Conservation (phyloP, 2,113 vertebrate genomes). For the Cyprinodon tularosa region DNA sequence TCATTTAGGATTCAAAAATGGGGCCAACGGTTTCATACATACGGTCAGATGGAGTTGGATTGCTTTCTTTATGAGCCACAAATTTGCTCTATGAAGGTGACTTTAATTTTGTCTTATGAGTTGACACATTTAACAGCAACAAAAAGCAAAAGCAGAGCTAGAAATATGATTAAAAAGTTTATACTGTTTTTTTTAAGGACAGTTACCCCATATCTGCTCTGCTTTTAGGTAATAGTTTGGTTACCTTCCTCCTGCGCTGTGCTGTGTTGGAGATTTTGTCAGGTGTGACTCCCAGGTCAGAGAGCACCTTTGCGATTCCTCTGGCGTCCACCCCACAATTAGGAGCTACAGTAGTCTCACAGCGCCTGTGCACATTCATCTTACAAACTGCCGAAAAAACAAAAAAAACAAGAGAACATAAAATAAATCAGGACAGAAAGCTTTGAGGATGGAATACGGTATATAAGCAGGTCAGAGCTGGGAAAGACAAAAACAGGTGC, state of each 20-base stretch:
- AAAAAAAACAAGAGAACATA: background rate
- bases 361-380: slow-evolving; percentile 98
- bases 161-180: background rate
- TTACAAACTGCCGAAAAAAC: slow-evolving; percentile 87
- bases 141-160: background rate
- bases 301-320: slow-evolving; percentile 95
- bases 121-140: background rate
- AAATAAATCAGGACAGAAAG: background rate
- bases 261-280: slow-evolving; percentile 97
- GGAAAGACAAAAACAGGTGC: background rate
- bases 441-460: background rate
- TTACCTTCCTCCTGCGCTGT: slow-evolving; percentile 95
- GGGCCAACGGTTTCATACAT: background rate
- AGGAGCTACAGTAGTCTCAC: slow-evolving; percentile 95
- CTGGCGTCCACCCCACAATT: slow-evolving; percentile 97
- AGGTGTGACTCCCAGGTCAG: slow-evolving; percentile 96
- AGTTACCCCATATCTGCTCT: background rate
- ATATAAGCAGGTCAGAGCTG: background rate
- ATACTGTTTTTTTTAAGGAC: background rate
- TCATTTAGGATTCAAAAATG: background rate
- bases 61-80: background rate
- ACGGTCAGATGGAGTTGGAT: background rate
- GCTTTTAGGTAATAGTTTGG: background rate
- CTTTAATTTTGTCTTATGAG: background rate
- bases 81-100: no score